A percentile compares a stretch with the other conserved stretches of the same genome.
These are phyloP conservation scores for Sparus aurata DNA, from an alignment of 2,797 vertebrate species.

Conservation along the genomic window DNA sequence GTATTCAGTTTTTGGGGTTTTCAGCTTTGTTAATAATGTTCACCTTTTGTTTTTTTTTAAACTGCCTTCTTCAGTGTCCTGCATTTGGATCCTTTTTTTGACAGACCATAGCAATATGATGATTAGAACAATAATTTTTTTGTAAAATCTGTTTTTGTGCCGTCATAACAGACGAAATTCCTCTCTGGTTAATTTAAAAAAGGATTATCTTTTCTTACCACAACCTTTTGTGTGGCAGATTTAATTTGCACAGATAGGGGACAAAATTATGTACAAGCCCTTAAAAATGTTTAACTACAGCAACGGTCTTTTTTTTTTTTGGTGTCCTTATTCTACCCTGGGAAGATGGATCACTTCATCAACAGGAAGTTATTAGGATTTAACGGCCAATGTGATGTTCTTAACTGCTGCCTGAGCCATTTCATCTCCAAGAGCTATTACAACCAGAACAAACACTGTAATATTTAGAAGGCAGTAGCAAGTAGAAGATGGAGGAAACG, in stretches of 20 bases:
- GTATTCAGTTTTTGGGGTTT: no score
- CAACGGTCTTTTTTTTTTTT: background rate
- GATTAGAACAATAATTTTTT: background rate
- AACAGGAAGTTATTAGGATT: constrained; percentile 12
- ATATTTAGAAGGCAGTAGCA: constrained; percentile 37
- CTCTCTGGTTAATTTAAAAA: no score
- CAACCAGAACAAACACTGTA: constrained; percentile 46
- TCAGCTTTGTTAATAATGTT: no score
- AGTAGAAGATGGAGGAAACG: constrained; percentile 41
- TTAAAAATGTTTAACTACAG: background rate
- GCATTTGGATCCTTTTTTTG: no score
- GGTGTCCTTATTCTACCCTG: background rate
- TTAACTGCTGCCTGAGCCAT: background rate
- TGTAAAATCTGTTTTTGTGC: background rate
- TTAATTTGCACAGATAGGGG: background rate
- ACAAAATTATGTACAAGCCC: background rate
- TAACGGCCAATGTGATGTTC: background rate
- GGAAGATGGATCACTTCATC: background rate
- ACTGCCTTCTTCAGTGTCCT: no score
- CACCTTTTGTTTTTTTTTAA: no score
- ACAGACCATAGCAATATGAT: no score
- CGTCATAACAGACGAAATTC: no score
- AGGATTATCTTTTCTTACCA: no score
- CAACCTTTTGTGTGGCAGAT: background rate
- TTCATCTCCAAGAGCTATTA: constrained; percentile 20